A percentile compares a stretch with the other conserved stretches of the same genome.
Conservation (phyloP, 2,888 invertebrate genomes). For the Conomelus anceps region DNA sequence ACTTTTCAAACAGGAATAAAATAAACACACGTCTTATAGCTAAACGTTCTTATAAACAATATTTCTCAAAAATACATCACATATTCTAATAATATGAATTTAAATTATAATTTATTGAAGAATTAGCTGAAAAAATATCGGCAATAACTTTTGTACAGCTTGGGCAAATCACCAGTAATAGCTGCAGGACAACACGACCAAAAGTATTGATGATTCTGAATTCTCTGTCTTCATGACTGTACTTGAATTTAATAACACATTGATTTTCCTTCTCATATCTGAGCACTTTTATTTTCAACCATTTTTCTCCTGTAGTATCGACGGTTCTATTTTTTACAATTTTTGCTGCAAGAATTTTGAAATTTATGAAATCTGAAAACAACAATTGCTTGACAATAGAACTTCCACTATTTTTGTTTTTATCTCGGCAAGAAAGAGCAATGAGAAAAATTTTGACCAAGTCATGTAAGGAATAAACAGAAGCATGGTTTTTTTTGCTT, state of each 20-base stretch:
- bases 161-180: not conserved
- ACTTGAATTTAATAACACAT: not conserved
- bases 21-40: no score
- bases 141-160: not conserved
- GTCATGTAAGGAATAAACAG: not conserved
- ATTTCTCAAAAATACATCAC: not conserved
- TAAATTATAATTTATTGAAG: not conserved
- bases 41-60: not conserved
- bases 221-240: not conserved
- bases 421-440: not conserved
- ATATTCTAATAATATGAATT: not conserved
- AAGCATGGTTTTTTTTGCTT: slow-evolving; percentile 6
- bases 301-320: slow-evolving; percentile 4
- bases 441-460: not conserved
- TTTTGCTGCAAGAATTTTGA: not conserved
- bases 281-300: not conserved
- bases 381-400: not conserved
- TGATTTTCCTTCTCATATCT: slow-evolving; percentile 13
- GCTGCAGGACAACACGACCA: not conserved
- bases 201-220: not conserved
- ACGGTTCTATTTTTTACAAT: not conserved
- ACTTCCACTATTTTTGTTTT: not conserved
- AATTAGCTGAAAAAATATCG: not conserved
- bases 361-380: not conserved
- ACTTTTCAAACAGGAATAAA: not conserved